phyloP scores from a whole-genome alignment of 2,797 vertebrate species.

The Onychomys leucogaster region DNA sequence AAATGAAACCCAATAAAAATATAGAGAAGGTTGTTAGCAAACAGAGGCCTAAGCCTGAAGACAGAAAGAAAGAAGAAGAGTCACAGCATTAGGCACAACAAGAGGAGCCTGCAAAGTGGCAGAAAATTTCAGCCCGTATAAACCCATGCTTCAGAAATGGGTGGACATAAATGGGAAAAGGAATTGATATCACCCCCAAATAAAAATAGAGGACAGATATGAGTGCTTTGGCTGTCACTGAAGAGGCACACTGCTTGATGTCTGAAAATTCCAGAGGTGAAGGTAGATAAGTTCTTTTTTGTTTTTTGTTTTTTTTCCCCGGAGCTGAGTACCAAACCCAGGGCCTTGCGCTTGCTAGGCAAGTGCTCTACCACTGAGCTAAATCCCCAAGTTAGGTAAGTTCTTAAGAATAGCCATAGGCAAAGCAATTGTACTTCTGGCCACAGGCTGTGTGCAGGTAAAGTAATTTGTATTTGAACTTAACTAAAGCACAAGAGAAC shows the following conservation, averaged over 20 bases:
- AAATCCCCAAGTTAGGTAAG: not conserved
- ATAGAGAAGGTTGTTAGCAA: not conserved
- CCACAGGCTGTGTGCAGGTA: not conserved
- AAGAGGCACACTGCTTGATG: not conserved
- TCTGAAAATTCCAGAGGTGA: not conserved
- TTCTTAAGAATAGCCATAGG: not conserved
- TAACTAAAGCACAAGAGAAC: not conserved
- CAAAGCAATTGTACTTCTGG: not conserved
- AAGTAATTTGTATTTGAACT: not conserved
- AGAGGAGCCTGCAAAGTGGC: not conserved
- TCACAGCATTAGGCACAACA: not conserved
- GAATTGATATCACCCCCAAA: not conserved
- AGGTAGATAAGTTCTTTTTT: not conserved
- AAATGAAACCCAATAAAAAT: not conserved
- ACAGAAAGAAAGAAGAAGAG: not conserved
- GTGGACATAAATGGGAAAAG: not conserved
- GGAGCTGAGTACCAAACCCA: too few relatives aligned
- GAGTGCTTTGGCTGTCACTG: not conserved
- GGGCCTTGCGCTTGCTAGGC: too few relatives aligned
- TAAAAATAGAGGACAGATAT: not conserved
- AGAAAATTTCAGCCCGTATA: not conserved
- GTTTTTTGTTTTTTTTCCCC: too few relatives aligned
- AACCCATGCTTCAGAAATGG: not conserved
- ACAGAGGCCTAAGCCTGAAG: not conserved
- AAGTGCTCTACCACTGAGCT: too few relatives aligned